phyloP scores from a whole-genome alignment of 2,797 vertebrate species.

The Meda fulgida region DNA sequence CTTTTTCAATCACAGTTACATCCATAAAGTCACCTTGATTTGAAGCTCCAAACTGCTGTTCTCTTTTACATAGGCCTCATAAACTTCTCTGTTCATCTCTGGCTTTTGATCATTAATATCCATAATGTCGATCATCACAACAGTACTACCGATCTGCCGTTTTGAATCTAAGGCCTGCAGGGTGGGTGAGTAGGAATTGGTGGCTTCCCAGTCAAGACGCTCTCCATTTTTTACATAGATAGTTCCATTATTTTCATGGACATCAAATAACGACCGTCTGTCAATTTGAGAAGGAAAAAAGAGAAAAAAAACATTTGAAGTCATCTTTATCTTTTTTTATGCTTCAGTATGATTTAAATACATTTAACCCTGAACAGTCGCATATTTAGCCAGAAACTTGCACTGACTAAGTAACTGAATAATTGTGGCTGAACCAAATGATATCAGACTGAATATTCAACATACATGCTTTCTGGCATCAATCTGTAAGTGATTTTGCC shows the following conservation, averaged over 20 bases:
- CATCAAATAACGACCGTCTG: conserved; percentile 79
- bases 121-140: conserved; percentile 81
- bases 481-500: conserved; percentile 84
- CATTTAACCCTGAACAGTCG: background rate
- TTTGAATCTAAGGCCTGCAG: conserved; percentile 84
- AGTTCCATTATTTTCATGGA: conserved; percentile 69
- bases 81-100: conserved; percentile 72
- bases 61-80: conserved; percentile 81
- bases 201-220: conserved; percentile 84
- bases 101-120: conserved; percentile 87
- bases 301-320: background rate
- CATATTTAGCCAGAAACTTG: background rate
- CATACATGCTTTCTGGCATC: conserved; percentile 86
- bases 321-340: background rate
- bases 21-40: conserved; percentile 70
- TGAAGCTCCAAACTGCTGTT: conserved; percentile 46
- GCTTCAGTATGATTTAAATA: background rate
- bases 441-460: background rate
- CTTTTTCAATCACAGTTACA: background rate
- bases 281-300: conserved; percentile 42
- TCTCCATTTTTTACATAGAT: conserved; percentile 75
- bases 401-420: background rate
- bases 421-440: background rate
- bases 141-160: conserved; percentile 71
- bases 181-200: conserved; percentile 80